Conservation (phyloP, 2,113 vertebrate species). For the Mionectes macconnelli region DNA sequence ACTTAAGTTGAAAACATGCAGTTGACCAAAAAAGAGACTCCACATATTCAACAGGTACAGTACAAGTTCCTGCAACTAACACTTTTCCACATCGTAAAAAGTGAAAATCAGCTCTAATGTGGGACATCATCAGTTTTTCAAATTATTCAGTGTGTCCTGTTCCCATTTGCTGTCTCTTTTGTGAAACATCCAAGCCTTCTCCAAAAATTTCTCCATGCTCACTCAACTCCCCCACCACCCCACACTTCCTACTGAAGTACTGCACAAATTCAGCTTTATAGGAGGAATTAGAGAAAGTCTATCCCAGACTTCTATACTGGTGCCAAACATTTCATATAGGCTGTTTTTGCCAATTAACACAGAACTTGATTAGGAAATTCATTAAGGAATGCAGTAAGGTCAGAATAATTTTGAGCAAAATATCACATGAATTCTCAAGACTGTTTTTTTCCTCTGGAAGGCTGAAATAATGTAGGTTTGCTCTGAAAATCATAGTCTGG, state of each 20-base stretch:
- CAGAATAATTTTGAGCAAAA: neutral
- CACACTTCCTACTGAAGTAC: neutral
- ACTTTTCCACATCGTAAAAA: slow-evolving; percentile 46
- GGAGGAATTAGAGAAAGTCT: neutral
- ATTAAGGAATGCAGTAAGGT: neutral
- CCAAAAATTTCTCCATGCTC: neutral
- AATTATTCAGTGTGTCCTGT: slow-evolving; percentile 10
- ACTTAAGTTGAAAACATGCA: slow-evolving; percentile 73
- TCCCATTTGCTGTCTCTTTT: neutral
- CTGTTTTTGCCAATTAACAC: slow-evolving; percentile 25
- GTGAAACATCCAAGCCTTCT: neutral
- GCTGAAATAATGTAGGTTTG: neutral
- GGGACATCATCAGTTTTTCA: slow-evolving; percentile 28
- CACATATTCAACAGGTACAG: slow-evolving; percentile 59
- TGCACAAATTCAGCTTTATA: neutral
- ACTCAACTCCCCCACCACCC: neutral
- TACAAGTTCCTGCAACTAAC: slow-evolving; percentile 41
- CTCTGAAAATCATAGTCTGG: neutral
- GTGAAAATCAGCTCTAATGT: slow-evolving; percentile 19
- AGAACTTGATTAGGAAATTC: slow-evolving; percentile 30
- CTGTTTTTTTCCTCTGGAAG: neutral
- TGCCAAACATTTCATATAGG: neutral
- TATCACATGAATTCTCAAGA: neutral
- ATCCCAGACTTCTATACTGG: neutral
- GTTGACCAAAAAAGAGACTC: slow-evolving; percentile 39